Evolutionary conservation across 2,888 invertebrate species (phyloP), one percentile per base, ranked within the genome.

Genomic region (Dorcus hopei): DNA sequence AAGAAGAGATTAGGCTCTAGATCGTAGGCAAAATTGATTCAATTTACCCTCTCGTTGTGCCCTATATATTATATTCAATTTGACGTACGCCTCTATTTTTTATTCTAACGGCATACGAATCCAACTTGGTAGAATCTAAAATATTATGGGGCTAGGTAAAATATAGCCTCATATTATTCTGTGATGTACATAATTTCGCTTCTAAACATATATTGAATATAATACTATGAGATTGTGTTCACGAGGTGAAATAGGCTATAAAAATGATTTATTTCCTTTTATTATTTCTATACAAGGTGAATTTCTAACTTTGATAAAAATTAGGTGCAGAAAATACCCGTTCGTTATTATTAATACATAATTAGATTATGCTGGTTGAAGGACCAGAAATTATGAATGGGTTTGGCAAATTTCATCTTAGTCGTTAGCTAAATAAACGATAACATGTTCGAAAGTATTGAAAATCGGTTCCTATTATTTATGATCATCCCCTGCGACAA

Each of bases 401-500:
- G 38, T 9, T 53, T 47, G 49, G 42, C 41, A 49, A 41, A 43
- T 55, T 14, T 19, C 3, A 33, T 2, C 38, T 14, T n/a, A n/a
- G n/a, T 11, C 4, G n/a, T 38, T 40, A 2, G 14, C n/a, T 38
- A 55, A 48, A 43, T 11, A 26, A 19, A 23, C 39, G 51, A 51
- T 51, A 51, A 47, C 45, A 45, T 51, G 38, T 26, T 45, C 38
- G 45, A 9, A 39, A 56, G 9, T 39, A 51, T 51, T 33, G 47
- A 38, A 42, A 54, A 43, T 23, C 50, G 45, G 51, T 56, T 51
- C 39, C 45, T 56, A 23, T 47, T 43, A 39, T 56, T 56, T 58
- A 61, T 61, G 49, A 57, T 57, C 61, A 41, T 59, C 57, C 26
- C 26, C 26, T 63, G 66, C 69, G 68, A 67, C 68, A 68, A 68